Conservation (phyloP, 1,140 invertebrate genomes). For the Drosophila bocki region DNA sequence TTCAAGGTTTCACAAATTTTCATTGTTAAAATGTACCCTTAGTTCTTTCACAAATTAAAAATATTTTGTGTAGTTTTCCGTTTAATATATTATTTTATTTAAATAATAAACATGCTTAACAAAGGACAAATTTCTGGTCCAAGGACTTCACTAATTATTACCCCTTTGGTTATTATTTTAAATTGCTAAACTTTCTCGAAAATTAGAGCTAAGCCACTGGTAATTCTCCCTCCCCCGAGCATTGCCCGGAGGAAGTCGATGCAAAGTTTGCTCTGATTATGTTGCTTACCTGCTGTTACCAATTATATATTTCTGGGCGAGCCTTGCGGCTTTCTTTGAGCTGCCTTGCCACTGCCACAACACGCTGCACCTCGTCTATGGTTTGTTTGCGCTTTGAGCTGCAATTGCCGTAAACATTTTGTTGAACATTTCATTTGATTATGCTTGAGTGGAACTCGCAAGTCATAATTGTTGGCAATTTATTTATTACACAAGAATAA, state of each 20-base stretch:
- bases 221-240: neutral
- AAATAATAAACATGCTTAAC: no score
- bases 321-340: conserved; percentile 31
- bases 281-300: conserved; percentile 35
- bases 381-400: conserved; percentile 41
- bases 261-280: neutral
- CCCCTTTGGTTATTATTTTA: neutral
- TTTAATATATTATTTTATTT: neutral
- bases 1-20: neutral
- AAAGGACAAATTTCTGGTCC: neutral
- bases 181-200: no score
- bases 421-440: conserved; percentile 49
- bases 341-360: conserved; percentile 24
- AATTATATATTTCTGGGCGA: conserved; percentile 26
- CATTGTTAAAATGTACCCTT: neutral
- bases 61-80: neutral
- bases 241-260: neutral
- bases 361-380: conserved; percentile 25
- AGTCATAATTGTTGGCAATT: conserved; percentile 65
- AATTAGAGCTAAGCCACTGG: neutral
- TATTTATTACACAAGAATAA: conserved; percentile 53
- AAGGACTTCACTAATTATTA: neutral
- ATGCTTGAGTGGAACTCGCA: conserved; percentile 31
- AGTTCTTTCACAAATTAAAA: neutral
- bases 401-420: conserved; percentile 49